These are phyloP conservation scores for Taeniopygia guttata DNA, from an alignment of 2,797 vertebrate genomes.

Conservation along the genomic window DNA sequence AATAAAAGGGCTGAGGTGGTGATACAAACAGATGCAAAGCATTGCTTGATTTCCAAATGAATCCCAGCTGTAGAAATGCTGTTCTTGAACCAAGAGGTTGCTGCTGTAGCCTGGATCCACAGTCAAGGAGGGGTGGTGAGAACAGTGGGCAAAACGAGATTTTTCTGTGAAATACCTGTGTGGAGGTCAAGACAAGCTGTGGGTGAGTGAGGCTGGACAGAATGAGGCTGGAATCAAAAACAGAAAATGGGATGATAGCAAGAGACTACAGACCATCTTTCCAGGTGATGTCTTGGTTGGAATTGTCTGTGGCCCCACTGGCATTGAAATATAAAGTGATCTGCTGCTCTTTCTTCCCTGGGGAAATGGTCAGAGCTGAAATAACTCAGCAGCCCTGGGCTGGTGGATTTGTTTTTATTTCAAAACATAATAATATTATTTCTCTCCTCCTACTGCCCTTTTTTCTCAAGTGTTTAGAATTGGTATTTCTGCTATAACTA, in stretches of 20 bases:
- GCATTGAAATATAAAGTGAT: not conserved
- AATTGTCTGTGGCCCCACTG: not conserved
- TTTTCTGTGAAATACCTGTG: not conserved
- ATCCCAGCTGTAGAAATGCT: not conserved
- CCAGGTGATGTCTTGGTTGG: not conserved
- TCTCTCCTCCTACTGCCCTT: constrained; percentile 36
- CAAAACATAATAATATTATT: constrained; percentile 19
- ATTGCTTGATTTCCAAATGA: not conserved
- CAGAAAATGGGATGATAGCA: not conserved
- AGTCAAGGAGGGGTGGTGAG: not conserved
- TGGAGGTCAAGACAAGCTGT: not conserved
- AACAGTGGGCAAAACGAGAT: not conserved
- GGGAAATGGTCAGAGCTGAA: not conserved
- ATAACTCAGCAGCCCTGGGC: not conserved
- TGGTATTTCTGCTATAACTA: constrained; percentile 68
- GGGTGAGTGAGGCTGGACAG: not conserved
- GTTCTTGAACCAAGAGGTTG: not conserved
- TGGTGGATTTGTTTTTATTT: constrained; percentile 51
- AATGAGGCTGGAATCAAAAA: not conserved
- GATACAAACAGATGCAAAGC: not conserved
- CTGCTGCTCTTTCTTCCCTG: not conserved
- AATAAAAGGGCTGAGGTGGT: not conserved
- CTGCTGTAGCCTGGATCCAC: not conserved
- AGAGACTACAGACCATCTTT: not conserved
- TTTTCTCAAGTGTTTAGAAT: constrained; percentile 53